These are phyloP conservation scores for Drosophila burlai DNA, from an alignment of 1,140 invertebrate species.

Conservation along the genomic window DNA sequence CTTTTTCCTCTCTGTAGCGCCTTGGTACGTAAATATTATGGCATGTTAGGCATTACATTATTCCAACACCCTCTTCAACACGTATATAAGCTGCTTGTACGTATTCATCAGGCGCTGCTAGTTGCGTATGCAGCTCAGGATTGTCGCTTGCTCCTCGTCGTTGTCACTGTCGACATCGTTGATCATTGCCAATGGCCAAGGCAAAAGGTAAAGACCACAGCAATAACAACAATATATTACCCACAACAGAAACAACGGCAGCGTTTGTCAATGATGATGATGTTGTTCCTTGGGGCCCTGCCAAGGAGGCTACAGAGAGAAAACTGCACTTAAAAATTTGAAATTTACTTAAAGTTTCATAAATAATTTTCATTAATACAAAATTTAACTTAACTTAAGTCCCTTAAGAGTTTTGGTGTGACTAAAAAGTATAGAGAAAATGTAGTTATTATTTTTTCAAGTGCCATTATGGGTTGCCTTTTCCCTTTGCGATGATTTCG, in stretches of 20 bases:
- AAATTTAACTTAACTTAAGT: fast-evolving
- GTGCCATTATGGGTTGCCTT: slow-evolving; percentile 26
- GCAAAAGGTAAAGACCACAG: slow-evolving; percentile 30
- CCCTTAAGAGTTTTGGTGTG: neutral
- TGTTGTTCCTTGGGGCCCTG: slow-evolving; percentile 32
- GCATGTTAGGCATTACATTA: slow-evolving; percentile 48
- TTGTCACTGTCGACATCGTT: slow-evolving; percentile 77
- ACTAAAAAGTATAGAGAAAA: neutral
- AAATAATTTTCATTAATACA: neutral
- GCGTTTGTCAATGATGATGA: slow-evolving; percentile 41
- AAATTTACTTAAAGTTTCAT: neutral
- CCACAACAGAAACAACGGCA: slow-evolving; percentile 27
- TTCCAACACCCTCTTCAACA: slow-evolving; percentile 44
- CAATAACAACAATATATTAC: slow-evolving; percentile 26
- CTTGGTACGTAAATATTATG: slow-evolving; percentile 47
- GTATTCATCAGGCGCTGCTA: slow-evolving; percentile 53
- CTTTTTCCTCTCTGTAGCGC: slow-evolving; percentile 31
- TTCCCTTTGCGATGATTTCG: slow-evolving; percentile 55
- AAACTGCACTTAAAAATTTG: neutral
- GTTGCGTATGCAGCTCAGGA: slow-evolving; percentile 82
- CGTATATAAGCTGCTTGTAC: slow-evolving; percentile 35
- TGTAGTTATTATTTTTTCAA: slow-evolving; percentile 3
- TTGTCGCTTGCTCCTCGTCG: slow-evolving; percentile 79
- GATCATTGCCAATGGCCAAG: slow-evolving; percentile 62
- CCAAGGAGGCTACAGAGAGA: slow-evolving; percentile 18